Conservation (phyloP, 2,113 vertebrate genomes). For the Sigmodon hispidus region DNA sequence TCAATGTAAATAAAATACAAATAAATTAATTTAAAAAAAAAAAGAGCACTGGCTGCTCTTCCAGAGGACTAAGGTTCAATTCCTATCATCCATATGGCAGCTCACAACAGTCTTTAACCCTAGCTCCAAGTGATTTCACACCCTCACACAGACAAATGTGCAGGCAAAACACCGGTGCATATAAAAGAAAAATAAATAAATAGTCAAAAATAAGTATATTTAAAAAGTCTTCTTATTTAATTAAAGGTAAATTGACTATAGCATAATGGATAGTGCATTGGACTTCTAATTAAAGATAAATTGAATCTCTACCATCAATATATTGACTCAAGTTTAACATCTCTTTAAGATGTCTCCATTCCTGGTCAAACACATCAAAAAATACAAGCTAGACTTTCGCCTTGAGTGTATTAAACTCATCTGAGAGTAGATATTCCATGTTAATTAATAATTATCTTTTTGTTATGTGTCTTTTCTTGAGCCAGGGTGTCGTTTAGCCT, state of each 20-base stretch:
- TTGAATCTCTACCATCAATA: constrained; percentile 52
- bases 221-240: constrained; percentile 60
- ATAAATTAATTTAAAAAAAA: background rate
- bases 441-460: background rate
- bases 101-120: no score
- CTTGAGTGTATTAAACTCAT: constrained; percentile 29
- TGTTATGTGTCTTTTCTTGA: background rate
- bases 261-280: no score
- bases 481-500: background rate
- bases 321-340: constrained; percentile 62
- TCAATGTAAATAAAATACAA: background rate
- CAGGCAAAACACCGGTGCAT: background rate
- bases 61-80: no score
- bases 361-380: background rate
- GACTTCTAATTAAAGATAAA: constrained; percentile 71
- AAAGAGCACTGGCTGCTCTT: no score
- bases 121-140: no score
- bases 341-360: constrained; percentile 37
- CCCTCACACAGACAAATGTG: background rate
- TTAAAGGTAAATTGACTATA: constrained; percentile 56
- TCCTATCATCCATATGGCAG: no score
- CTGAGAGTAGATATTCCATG: background rate
- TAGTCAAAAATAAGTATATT: background rate
- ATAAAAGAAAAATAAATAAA: background rate
- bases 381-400: constrained; percentile 15